A percentile compares a stretch with the other conserved stretches of the same genome.
These are phyloP conservation scores for Criorhina ranunculi DNA, from an alignment of 2,888 invertebrate species.

Conservation along the genomic window DNA sequence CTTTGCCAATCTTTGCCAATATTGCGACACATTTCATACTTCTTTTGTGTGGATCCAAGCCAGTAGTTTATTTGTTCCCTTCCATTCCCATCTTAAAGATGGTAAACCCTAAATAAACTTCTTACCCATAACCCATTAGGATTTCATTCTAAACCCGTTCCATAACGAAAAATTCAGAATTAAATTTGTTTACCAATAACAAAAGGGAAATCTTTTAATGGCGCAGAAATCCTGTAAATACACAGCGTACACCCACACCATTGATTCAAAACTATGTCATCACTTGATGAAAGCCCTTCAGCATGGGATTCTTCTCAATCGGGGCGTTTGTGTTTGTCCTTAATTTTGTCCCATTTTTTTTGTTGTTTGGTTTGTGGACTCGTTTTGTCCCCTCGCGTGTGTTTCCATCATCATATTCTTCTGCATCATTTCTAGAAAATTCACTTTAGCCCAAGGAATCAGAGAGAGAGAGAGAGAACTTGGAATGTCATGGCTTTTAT, in stretches of 20 bases:
- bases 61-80: no score
- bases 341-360: conserved; percentile 54
- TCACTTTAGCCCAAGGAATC: conserved; percentile 31
- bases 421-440: conserved; percentile 35
- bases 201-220: conserved; percentile 41
- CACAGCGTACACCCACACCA: conserved; percentile 8
- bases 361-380: conserved; percentile 5
- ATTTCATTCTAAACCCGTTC: not conserved
- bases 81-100: no score
- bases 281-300: conserved; percentile 38
- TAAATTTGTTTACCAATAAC: conserved; percentile 40
- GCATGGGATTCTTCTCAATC: conserved; percentile 11
- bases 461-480: conserved; percentile 36
- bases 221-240: conserved; percentile 48
- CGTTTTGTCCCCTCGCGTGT: not conserved
- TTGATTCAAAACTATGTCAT: conserved; percentile 63
- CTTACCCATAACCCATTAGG: not conserved
- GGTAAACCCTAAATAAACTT: not conserved
- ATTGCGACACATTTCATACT: no score
- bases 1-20: no score
- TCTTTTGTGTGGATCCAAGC: no score
- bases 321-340: conserved; percentile 38
- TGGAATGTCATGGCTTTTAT: conserved; percentile 25
- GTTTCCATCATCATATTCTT: not conserved
- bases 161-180: conserved; percentile 14